phyloP scores from a whole-genome alignment of 1,140 invertebrate species.

The Sesamia nonagrioides region DNA sequence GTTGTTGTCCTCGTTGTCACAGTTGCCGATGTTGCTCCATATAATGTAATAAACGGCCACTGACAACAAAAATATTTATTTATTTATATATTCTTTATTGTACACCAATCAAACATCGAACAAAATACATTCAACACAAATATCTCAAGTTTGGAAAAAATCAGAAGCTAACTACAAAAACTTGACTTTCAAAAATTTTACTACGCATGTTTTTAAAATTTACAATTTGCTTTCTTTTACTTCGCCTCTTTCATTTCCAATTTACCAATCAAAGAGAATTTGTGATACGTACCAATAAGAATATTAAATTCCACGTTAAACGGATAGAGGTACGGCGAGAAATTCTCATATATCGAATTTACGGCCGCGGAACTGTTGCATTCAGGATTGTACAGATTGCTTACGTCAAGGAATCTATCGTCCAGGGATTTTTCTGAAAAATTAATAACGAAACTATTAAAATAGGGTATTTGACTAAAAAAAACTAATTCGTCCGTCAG shows the following conservation, averaged over 20 bases:
- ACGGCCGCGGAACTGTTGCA: constrained; percentile 74
- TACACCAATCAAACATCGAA: too few species aligned
- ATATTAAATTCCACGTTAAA: constrained; percentile 93
- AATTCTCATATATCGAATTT: constrained; percentile 87
- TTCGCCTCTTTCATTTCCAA: constrained; percentile 15
- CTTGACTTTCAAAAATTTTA: background rate
- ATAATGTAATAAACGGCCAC: constrained; percentile 92
- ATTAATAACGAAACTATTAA: too few species aligned
- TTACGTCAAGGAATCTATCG: constrained; percentile 60
- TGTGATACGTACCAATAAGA: constrained; percentile 88
- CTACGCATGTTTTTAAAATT: background rate
- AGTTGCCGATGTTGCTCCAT: constrained; percentile 91
- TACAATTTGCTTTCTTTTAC: background rate
- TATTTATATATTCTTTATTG: too few species aligned
- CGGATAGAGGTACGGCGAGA: constrained; percentile 91
- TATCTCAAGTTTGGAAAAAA: too few species aligned
- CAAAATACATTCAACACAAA: too few species aligned
- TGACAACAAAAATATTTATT: too few species aligned
- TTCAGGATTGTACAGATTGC: constrained; percentile 67
- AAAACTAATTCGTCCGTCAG: too few species aligned
- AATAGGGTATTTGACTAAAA: too few species aligned
- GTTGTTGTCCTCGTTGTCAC: constrained; percentile 74
- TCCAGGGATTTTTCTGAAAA: constrained; percentile 23
- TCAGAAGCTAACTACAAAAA: background rate
- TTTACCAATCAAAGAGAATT: constrained; percentile 24